phyloP scores from a whole-genome alignment of 2,888 invertebrate species.

The Sepiola atlantica region DNA sequence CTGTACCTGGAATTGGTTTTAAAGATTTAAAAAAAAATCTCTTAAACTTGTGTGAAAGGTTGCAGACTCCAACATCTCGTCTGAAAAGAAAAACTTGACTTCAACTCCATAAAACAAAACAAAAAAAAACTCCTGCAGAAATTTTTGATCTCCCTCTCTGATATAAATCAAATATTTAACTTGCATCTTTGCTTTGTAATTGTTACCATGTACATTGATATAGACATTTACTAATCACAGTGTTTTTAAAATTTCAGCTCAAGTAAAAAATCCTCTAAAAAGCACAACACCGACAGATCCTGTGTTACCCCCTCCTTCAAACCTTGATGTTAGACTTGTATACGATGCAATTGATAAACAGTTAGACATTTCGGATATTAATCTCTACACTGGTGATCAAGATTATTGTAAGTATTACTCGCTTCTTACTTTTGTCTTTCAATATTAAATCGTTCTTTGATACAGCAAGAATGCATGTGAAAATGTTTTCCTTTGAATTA shows the following conservation, averaged over 20 bases:
- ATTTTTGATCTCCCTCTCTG: no score
- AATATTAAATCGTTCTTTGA: neutral
- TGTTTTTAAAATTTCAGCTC: neutral
- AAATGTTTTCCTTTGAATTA: no score
- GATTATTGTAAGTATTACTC: constrained; percentile 54
- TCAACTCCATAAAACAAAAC: no score
- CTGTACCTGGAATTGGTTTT: no score
- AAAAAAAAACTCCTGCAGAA: no score
- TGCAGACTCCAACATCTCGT: no score
- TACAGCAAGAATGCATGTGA: no score
- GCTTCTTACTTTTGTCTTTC: neutral
- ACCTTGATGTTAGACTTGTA: constrained; percentile 23
- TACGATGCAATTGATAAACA: constrained; percentile 43
- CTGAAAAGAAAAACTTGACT: no score
- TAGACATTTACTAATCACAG: neutral
- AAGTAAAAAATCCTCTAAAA: neutral
- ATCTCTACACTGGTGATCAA: constrained; percentile 50
- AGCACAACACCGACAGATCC: neutral
- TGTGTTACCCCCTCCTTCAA: constrained; percentile 35
- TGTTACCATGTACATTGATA: neutral
- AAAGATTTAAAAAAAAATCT: no score
- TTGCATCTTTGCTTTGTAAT: neutral
- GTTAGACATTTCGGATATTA: constrained; percentile 45
- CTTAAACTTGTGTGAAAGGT: no score
- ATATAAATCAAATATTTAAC: neutral